These are phyloP conservation scores for Monoplex corrugatus DNA, from an alignment of 2,888 invertebrate species.

Conservation along the genomic window DNA sequence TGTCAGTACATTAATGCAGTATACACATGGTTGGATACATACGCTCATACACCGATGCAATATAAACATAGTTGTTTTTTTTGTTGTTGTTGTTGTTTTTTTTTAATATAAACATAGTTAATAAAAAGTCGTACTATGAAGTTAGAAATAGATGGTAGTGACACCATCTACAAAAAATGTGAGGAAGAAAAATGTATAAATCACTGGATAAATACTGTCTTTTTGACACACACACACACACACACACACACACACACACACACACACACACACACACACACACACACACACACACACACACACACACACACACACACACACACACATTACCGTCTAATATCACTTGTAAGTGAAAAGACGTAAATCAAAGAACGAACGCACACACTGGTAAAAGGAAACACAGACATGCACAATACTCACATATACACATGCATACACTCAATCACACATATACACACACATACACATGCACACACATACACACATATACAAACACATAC, in stretches of 20 bases:
- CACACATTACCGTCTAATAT: background rate
- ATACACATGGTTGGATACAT: too few species aligned
- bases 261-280: slow-evolving; percentile 9
- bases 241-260: background rate
- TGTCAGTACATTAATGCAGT: too few species aligned
- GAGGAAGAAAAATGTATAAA: too few species aligned
- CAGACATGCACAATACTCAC: background rate
- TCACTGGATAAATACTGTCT: too few species aligned
- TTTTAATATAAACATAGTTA: too few species aligned
- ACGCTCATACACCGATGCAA: too few species aligned
- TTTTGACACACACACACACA: background rate
- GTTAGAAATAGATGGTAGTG: too few species aligned
- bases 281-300: background rate
- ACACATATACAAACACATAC: background rate
- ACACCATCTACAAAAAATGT: background rate
- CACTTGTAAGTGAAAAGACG: too few species aligned
- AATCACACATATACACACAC: background rate
- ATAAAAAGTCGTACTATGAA: too few species aligned
- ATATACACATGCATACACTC: background rate
- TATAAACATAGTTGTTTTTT: too few species aligned
- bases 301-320: background rate
- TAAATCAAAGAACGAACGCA: background rate
- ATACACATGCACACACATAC: background rate
- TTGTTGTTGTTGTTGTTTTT: too few species aligned
- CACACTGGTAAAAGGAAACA: background rate